Evolutionary conservation across 1,140 invertebrate species (phyloP).

Genomic region (Tetraneura akinire): DNA sequence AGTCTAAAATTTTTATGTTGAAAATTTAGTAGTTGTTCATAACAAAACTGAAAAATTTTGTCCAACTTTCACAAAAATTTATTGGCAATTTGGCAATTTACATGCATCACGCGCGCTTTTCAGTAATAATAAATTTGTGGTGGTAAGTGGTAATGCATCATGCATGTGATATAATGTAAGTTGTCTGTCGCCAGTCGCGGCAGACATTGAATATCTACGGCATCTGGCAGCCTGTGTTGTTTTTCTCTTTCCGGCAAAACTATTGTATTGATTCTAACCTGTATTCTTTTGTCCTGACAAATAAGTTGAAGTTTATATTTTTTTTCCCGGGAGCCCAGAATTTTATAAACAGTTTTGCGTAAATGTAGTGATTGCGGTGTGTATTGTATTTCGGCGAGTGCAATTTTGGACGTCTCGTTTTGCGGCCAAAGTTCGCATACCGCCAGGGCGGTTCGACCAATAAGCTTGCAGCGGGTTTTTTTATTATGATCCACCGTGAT

Average conservation of each 20-base stretch:
- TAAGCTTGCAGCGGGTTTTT: slow-evolving; percentile 48
- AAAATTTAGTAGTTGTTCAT: too few relatives aligned
- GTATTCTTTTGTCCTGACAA: slow-evolving; percentile 47
- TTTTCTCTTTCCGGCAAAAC: slow-evolving; percentile 46
- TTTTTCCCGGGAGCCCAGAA: slow-evolving; percentile 33
- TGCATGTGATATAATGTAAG: too few relatives aligned
- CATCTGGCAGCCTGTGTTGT: slow-evolving; percentile 44
- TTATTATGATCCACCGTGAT: slow-evolving; percentile 44
- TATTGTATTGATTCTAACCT: slow-evolving; percentile 52
- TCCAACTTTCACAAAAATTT: too few relatives aligned
- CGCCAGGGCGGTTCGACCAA: slow-evolving; percentile 47
- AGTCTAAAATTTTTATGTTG: too few relatives aligned
- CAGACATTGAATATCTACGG: background rate
- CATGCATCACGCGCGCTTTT: too few relatives aligned
- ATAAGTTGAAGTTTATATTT: slow-evolving; percentile 30
- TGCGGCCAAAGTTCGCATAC: background rate
- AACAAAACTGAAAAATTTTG: too few relatives aligned
- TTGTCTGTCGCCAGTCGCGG: too few relatives aligned
- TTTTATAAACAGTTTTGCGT: slow-evolving; percentile 33
- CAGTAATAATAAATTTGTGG: too few relatives aligned
- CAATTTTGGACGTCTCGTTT: background rate
- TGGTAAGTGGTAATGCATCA: too few relatives aligned
- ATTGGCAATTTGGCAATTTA: too few relatives aligned
- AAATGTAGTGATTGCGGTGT: background rate
- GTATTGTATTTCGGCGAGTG: background rate